Evolutionary conservation across 2,797 vertebrate genomes (phyloP).

Genomic region (Cryptoblepharus egeriae): DNA sequence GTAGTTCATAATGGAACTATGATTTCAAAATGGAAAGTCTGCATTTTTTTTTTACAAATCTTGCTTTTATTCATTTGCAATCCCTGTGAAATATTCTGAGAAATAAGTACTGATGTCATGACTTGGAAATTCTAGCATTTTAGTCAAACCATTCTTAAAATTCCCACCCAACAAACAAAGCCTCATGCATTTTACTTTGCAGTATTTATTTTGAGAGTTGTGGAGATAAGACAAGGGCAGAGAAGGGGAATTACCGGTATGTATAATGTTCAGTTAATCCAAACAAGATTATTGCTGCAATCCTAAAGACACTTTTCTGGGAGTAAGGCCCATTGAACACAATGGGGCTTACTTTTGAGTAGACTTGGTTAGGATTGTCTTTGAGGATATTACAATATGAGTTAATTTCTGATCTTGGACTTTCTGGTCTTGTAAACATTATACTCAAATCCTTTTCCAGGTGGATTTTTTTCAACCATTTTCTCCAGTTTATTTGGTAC

Average conservation of each 20-base stretch:
- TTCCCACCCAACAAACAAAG: too few species aligned
- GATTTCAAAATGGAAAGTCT: not conserved
- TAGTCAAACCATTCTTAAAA: not conserved
- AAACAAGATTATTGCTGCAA: too few species aligned
- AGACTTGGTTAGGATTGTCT: too few species aligned
- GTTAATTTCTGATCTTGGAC: not conserved
- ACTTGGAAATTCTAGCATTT: not conserved
- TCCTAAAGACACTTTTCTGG: too few species aligned
- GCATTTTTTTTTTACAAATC: not conserved
- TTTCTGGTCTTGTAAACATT: not conserved
- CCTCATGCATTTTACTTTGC: not conserved
- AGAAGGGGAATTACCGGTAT: too few species aligned
- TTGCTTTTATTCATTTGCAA: not conserved
- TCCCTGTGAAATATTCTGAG: not conserved
- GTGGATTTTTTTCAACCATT: conserved; percentile 94
- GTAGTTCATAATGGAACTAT: too few species aligned
- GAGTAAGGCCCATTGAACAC: too few species aligned
- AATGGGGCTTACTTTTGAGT: too few species aligned
- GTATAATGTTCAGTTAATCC: not conserved
- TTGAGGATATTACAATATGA: not conserved
- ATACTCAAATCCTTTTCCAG: conserved; percentile 77
- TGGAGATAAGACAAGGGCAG: not conserved
- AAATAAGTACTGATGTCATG: not conserved
- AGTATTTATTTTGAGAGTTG: not conserved
- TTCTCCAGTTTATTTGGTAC: conserved; percentile 96